Evolutionary conservation across 2,113 vertebrate genomes (phyloP).

Genomic region (Charina bottae): DNA sequence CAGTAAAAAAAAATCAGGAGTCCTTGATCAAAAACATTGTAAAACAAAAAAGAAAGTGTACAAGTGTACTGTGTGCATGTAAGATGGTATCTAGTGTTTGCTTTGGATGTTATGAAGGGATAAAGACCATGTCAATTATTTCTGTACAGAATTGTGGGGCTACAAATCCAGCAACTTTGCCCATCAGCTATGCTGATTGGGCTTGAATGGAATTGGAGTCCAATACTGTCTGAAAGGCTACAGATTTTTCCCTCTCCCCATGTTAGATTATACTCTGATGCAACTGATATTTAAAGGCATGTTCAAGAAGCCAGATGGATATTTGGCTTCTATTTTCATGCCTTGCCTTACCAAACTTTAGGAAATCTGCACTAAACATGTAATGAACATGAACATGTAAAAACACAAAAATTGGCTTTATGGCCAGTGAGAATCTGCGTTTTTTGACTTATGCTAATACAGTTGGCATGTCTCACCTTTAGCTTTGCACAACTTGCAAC

Average conservation of each 20-base stretch:
- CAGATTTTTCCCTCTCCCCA: not conserved
- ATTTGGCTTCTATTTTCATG: too few relatives aligned
- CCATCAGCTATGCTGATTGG: too few relatives aligned
- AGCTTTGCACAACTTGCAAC: slow-evolving; percentile 52
- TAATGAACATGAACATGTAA: not conserved
- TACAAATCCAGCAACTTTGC: not conserved
- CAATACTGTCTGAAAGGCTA: not conserved
- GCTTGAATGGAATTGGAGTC: not conserved
- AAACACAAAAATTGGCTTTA: not conserved
- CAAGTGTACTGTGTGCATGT: not conserved
- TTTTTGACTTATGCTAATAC: not conserved
- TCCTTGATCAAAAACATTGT: not conserved
- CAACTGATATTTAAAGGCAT: not conserved
- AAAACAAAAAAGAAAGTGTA: not conserved
- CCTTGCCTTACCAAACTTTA: too few relatives aligned
- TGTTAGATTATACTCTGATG: not conserved
- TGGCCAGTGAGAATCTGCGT: not conserved
- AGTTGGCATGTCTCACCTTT: slow-evolving; percentile 34
- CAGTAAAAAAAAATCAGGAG: slow-evolving; percentile 6
- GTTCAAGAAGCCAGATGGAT: not conserved
- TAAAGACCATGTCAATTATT: not conserved
- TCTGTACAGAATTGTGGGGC: not conserved
- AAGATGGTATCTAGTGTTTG: too few relatives aligned
- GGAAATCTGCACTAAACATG: too few relatives aligned
- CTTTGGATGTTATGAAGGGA: not conserved